phyloP scores from a whole-genome alignment of 1,140 invertebrate genomes.

The Vollenhovia emeryi region DNA sequence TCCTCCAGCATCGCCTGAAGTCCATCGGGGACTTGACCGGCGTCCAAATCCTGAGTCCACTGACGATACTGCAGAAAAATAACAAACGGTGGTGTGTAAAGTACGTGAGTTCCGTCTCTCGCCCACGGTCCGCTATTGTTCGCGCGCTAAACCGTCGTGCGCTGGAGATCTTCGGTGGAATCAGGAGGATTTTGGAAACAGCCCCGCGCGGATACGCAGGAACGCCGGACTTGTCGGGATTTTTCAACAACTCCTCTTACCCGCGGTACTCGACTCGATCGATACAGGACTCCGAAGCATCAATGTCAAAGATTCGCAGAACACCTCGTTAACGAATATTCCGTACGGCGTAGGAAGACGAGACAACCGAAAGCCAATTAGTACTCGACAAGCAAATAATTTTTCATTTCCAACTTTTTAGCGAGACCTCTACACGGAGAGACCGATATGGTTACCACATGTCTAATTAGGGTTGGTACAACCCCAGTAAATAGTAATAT shows the following conservation, averaged over 20 bases:
- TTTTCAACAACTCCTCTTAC: slow-evolving; percentile 1
- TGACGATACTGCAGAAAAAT: slow-evolving; percentile 89
- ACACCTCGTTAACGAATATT: slow-evolving; percentile 25
- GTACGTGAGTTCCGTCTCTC: neutral
- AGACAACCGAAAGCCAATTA: neutral
- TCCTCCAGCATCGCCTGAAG: slow-evolving; percentile 91
- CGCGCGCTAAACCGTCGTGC: neutral
- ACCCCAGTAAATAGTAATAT: no score
- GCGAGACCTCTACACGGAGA: no score
- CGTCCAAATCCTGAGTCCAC: slow-evolving; percentile 92
- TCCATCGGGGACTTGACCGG: slow-evolving; percentile 91
- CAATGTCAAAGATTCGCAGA: slow-evolving; percentile 14
- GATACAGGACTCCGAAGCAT: neutral
- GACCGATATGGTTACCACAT: no score
- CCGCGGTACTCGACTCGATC: neutral
- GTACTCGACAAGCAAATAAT: slow-evolving; percentile 8
- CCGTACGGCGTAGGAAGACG: neutral
- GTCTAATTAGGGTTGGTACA: no score
- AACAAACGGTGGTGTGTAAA: slow-evolving; percentile 43
- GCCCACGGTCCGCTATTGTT: neutral
- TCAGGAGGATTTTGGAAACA: slow-evolving; percentile 12
- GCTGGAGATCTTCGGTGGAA: slow-evolving; percentile 13
- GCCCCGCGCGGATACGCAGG: neutral
- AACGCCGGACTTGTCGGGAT: neutral
- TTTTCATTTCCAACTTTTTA: slow-evolving; percentile 15